Evolutionary conservation across 2,888 invertebrate genomes (phyloP).

Genomic region (Maniola hyperantus): DNA sequence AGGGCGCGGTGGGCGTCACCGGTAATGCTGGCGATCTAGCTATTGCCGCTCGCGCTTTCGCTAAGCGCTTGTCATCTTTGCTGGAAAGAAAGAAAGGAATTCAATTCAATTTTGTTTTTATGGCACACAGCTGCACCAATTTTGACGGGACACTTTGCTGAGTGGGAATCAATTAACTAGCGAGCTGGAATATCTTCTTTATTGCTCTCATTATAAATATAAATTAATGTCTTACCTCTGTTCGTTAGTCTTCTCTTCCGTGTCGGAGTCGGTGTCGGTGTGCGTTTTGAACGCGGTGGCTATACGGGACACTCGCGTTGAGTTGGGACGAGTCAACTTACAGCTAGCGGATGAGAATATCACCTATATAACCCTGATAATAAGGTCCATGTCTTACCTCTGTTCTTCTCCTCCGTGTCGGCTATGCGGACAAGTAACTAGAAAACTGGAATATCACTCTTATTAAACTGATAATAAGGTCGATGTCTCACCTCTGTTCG

Average conservation of each 20-base stretch:
- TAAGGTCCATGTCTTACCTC: slow-evolving; percentile 46
- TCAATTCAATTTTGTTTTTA: too few relatives aligned
- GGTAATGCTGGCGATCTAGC: slow-evolving; percentile 56
- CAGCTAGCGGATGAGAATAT: slow-evolving; percentile 62
- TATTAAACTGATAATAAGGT: background rate
- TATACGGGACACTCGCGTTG: slow-evolving; percentile 86
- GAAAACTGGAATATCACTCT: slow-evolving; percentile 46
- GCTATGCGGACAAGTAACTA: too few relatives aligned
- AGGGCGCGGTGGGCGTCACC: slow-evolving; percentile 58
- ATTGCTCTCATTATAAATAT: too few relatives aligned
- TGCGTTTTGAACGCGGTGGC: slow-evolving; percentile 80
- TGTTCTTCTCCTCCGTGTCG: slow-evolving; percentile 82
- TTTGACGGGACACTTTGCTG: too few relatives aligned
- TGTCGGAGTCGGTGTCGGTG: slow-evolving; percentile 87
- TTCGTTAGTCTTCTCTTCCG: slow-evolving; percentile 74
- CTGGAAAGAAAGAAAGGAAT: slow-evolving; percentile 45
- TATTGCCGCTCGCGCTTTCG: slow-evolving; percentile 49
- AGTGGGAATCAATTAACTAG: too few relatives aligned
- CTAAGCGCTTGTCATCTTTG: slow-evolving; percentile 62
- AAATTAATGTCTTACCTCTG: slow-evolving; percentile 51
- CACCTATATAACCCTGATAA: background rate
- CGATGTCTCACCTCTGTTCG: slow-evolving; percentile 56
- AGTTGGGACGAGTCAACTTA: slow-evolving; percentile 86
- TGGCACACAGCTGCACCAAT: too few relatives aligned
- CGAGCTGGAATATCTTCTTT: too few relatives aligned